Base-by-base conservation (phyloP, 2,888 invertebrate species). In the Lasioglossum lativentre region DNA sequence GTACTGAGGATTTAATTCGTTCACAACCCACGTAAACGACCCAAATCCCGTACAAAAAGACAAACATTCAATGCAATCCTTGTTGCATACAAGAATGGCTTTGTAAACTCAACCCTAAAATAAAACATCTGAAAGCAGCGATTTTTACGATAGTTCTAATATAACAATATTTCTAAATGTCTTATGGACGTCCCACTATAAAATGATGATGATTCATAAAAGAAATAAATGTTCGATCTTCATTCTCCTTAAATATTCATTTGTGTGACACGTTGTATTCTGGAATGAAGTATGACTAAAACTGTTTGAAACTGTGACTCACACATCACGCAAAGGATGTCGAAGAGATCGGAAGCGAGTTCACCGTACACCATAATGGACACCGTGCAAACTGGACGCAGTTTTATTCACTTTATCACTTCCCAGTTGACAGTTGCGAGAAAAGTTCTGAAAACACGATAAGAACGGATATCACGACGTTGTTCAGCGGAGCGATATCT, bases 401-500 rank as follows among this genome's bases (percentile, higher is more conserved):
- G 30, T 56, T 74, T 38, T 72, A 78, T 52, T 38, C 63, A 85
- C 63, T 75, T 30, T 16, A 23, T 52, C 70, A 75, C 74, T 52
- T 3, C 23, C 19, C 40, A 5, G 56, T 47, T 47, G 30, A 40
- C 12, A 68, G n/a, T 19, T 27, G 30, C 63, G 52, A 59, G 27
- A 56, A 70, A 45, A 4, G 10, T 72, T 76, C n/a, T 19, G 14
- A 6, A 56, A n/a, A 66, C 40, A 38, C 45, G 38, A 30, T 42
- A 52, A 75, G 40, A n/a, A 23, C n/a, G 6, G 27, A 2, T 79
- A 6, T 40, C 82, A 59, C 88, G 90, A 91, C 76, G 80, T 87
- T 88, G 45, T 85, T 86, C 91, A 87, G 74, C 88, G 89, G 89
- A 88, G 84, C 88, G 89, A 86, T 90, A 87, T 90, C 91, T 91